Conservation (phyloP, 2,888 invertebrate species). For the Diarsia rubi region DNA sequence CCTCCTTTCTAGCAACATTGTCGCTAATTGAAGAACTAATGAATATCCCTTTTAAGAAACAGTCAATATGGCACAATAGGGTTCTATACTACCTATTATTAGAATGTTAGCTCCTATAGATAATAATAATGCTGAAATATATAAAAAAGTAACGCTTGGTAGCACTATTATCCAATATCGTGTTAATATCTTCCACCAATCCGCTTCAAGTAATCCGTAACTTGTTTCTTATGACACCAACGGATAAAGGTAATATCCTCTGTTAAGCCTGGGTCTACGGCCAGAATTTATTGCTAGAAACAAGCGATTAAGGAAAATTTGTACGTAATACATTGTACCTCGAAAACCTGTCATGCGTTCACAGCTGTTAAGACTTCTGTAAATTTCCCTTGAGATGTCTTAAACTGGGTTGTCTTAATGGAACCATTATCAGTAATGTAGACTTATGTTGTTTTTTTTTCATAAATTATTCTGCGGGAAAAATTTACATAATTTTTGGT, state of each 20-base stretch:
- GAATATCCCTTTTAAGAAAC: neutral
- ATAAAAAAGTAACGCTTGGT: neutral
- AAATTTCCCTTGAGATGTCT: slow-evolving; percentile 56
- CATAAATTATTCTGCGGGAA: neutral
- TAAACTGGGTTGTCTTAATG: slow-evolving; percentile 38
- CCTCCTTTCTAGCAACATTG: neutral
- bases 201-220: slow-evolving; percentile 52
- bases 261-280: slow-evolving; percentile 48
- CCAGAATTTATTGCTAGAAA: slow-evolving; percentile 53
- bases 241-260: slow-evolving; percentile 51
- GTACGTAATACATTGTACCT: slow-evolving; percentile 53
- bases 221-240: slow-evolving; percentile 60
- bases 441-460: slow-evolving; percentile 3
- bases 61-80: too few relatives aligned
- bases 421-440: slow-evolving; percentile 25
- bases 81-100: neutral
- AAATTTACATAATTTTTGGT: neutral
- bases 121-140: neutral
- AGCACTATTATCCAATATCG: neutral
- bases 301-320: slow-evolving; percentile 63
- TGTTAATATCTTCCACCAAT: slow-evolving; percentile 40
- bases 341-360: slow-evolving; percentile 54
- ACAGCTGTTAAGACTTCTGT: slow-evolving; percentile 49
- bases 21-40: neutral
- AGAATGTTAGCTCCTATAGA: neutral